phyloP scores from a whole-genome alignment of 2,797 vertebrate genomes.

The Alcedo atthis region DNA sequence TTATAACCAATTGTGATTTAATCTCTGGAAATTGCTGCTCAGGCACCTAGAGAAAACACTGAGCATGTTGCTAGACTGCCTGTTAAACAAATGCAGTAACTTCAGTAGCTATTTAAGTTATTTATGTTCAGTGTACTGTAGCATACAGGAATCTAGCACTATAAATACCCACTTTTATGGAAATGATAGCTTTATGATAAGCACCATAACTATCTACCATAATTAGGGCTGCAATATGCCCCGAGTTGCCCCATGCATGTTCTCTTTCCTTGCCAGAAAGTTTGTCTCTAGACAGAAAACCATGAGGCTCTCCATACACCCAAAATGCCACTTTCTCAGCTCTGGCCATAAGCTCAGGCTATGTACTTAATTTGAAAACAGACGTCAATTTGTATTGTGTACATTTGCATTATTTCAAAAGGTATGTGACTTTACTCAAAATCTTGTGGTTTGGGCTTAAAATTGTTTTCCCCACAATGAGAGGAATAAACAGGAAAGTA shows the following conservation, averaged over 20 bases:
- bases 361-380: no score
- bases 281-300: background rate
- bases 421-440: background rate
- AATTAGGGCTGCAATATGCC: background rate
- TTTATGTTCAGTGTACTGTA: background rate
- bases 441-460: accelerated
- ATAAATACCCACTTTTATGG: background rate
- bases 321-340: no score
- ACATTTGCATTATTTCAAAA: background rate
- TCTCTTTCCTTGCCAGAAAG: background rate
- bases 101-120: background rate
- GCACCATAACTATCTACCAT: background rate
- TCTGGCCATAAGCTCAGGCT: no score
- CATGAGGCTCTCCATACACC: no score
- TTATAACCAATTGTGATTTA: background rate
- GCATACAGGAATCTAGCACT: background rate
- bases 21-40: constrained; percentile 8
- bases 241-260: background rate
- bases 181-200: background rate
- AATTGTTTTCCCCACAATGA: background rate
- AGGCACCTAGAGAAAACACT: background rate
- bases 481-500: background rate
- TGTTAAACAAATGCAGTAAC: background rate
- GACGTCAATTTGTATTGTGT: background rate
- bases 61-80: background rate